phyloP scores from a whole-genome alignment of 1,140 invertebrate genomes.

The Drosophila serrata region DNA sequence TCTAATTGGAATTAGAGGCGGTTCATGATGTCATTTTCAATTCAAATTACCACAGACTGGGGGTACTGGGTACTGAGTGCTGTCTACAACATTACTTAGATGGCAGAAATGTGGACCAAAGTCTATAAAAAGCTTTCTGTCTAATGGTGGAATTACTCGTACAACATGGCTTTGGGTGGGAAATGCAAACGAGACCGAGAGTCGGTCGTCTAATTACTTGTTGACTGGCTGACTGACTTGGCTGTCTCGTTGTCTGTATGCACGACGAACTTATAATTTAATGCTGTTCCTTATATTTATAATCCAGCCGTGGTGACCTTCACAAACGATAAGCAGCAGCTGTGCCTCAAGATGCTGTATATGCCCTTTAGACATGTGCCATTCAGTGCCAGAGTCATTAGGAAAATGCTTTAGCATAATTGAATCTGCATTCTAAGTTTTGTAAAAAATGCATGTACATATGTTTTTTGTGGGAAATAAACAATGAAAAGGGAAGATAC shows the following conservation, averaged over 20 bases:
- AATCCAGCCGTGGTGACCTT: conserved; percentile 67
- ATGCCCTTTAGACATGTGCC: conserved; percentile 8
- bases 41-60: conserved; percentile 27
- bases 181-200: conserved; percentile 40
- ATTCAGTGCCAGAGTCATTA: conserved; percentile 27
- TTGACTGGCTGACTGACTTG: conserved; percentile 13
- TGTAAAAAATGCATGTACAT: conserved; percentile 7
- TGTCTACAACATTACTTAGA: conserved; percentile 5
- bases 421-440: conserved; percentile 22
- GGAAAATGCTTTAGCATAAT: conserved; percentile 33
- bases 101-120: conserved; percentile 33
- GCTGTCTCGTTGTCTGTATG: conserved; percentile 17
- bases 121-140: conserved; percentile 42
- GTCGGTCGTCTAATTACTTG: conserved; percentile 36
- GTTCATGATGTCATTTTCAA: conserved; percentile 36
- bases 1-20: conserved; percentile 18
- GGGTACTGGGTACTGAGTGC: not conserved
- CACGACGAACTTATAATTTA: conserved; percentile 60
- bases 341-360: conserved; percentile 2
- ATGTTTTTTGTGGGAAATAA: not conserved
- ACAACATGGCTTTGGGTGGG: not conserved
- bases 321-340: conserved; percentile 40
- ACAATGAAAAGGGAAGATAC: not conserved
- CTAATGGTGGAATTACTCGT: conserved; percentile 47
- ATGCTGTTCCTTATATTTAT: conserved; percentile 65